Evolutionary conservation across 2,113 vertebrate species (phyloP).

Genomic region (Syngnathus typhle): DNA sequence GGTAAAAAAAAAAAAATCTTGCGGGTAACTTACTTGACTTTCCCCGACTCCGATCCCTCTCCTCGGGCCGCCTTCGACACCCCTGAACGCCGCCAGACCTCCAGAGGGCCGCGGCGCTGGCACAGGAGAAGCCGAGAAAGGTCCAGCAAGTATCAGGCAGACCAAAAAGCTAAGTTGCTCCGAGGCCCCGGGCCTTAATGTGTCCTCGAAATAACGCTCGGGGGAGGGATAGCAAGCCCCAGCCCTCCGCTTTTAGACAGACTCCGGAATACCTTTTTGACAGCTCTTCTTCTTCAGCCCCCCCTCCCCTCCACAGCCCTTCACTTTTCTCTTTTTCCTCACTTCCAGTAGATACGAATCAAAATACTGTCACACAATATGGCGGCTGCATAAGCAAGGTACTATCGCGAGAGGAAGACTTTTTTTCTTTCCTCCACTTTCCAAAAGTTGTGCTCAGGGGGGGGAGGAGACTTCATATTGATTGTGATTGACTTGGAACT

Average conservation of each 20-base stretch:
- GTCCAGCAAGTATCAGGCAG: slow-evolving; percentile 41
- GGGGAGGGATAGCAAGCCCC: slow-evolving; percentile 46
- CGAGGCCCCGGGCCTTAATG: slow-evolving; percentile 66
- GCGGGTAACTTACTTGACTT: slow-evolving; percentile 13
- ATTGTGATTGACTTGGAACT: neutral
- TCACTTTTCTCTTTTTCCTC: slow-evolving; percentile 66
- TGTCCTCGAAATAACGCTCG: slow-evolving; percentile 51
- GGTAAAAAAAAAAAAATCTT: neutral
- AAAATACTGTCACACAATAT: slow-evolving; percentile 92
- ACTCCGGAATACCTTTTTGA: slow-evolving; percentile 59
- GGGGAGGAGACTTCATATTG: slow-evolving; percentile 18
- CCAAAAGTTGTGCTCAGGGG: slow-evolving; percentile 25
- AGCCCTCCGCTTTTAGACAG: slow-evolving; percentile 48
- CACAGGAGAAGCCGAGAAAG: slow-evolving; percentile 52
- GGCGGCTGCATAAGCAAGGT: slow-evolving; percentile 73
- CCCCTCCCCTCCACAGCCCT: slow-evolving; percentile 58
- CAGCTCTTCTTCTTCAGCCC: slow-evolving; percentile 64
- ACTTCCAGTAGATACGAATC: slow-evolving; percentile 79
- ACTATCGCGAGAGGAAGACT: slow-evolving; percentile 77
- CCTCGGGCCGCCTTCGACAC: slow-evolving; percentile 74
- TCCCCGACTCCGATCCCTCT: slow-evolving; percentile 69
- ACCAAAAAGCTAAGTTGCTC: slow-evolving; percentile 41
- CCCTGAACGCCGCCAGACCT: slow-evolving; percentile 69
- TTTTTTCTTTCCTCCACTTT: slow-evolving; percentile 24
- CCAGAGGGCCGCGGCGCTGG: slow-evolving; percentile 69